Conservation (phyloP, 2,888 invertebrate species). For the Lasioglossum morio region DNA sequence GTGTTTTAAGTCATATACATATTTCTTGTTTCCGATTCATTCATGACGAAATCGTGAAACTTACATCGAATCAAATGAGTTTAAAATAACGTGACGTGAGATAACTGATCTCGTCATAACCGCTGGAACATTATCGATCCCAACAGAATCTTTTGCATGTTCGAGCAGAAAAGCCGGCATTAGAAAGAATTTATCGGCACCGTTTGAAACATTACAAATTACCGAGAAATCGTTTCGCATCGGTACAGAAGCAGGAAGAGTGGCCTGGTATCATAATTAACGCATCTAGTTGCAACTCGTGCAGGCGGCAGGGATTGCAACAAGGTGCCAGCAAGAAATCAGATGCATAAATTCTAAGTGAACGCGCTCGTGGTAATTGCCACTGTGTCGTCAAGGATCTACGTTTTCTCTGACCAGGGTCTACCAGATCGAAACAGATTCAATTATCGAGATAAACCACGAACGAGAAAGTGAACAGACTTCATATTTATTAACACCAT, state of each 20-base stretch:
- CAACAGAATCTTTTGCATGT: not conserved
- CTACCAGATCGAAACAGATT: slow-evolving; percentile 43
- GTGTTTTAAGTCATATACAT: too few relatives aligned
- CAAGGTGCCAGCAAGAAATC: slow-evolving; percentile 6
- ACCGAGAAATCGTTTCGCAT: not conserved
- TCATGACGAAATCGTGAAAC: too few relatives aligned
- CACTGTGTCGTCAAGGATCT: slow-evolving; percentile 31
- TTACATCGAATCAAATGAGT: too few relatives aligned
- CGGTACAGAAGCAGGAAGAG: not conserved
- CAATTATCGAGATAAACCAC: slow-evolving; percentile 51
- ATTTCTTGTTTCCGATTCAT: too few relatives aligned
- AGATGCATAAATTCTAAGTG: slow-evolving; percentile 38
- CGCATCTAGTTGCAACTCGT: not conserved
- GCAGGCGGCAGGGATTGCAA: slow-evolving; percentile 11
- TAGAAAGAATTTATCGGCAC: not conserved
- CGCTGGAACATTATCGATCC: not conserved
- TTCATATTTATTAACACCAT: slow-evolving; percentile 31
- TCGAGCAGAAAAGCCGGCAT: not conserved
- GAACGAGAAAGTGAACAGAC: slow-evolving; percentile 40
- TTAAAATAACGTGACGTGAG: too few relatives aligned
- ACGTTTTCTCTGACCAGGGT: slow-evolving; percentile 37
- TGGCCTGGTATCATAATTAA: not conserved
- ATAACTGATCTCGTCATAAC: too few relatives aligned
- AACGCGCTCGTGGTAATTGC: slow-evolving; percentile 48
- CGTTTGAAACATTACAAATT: not conserved